Percentiles rank a stretch among this genome's conserved stretches.
These are phyloP conservation scores for Megaleporinus macrocephalus DNA, from an alignment of 2,113 vertebrate genomes.

Conservation along the genomic window DNA sequence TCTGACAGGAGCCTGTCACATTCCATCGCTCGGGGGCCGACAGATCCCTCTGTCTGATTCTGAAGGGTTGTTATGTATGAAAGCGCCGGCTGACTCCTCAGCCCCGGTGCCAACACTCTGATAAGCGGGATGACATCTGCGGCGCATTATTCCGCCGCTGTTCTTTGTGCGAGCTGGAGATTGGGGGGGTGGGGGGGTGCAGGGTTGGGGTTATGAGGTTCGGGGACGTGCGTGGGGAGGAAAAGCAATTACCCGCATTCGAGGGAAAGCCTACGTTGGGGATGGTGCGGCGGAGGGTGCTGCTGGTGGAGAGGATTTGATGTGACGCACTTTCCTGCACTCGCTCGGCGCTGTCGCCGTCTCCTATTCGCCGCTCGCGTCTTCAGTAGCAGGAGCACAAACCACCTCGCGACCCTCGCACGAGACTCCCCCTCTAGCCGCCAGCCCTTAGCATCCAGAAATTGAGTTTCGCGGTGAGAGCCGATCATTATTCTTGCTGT, in stretches of 20 bases:
- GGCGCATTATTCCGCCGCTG: conserved; percentile 54
- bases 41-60: conserved; percentile 61
- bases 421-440: conserved; percentile 37
- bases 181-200: conserved; percentile 24
- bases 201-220: conserved; percentile 48
- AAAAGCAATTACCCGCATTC: conserved; percentile 54
- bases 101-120: conserved; percentile 58
- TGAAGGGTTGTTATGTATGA: conserved; percentile 66
- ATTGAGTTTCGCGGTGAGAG: conserved; percentile 44
- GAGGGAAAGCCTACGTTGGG: conserved; percentile 48
- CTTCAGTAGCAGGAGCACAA: conserved; percentile 22
- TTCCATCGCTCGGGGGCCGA: conserved; percentile 54
- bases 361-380: conserved; percentile 26
- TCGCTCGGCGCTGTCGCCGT: conserved; percentile 15
- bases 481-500: conserved; percentile 50
- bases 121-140: conserved; percentile 63
- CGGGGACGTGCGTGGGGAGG: conserved; percentile 35
- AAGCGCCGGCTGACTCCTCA: conserved; percentile 59
- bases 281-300: conserved; percentile 9
- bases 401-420: conserved; percentile 39
- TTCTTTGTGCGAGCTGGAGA: conserved; percentile 55
- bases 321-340: conserved; percentile 34
- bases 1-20: conserved; percentile 63
- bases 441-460: conserved; percentile 42
- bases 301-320: conserved; percentile 40